phyloP scores from a whole-genome alignment of 2,113 vertebrate species.

The Procavia capensis region DNA sequence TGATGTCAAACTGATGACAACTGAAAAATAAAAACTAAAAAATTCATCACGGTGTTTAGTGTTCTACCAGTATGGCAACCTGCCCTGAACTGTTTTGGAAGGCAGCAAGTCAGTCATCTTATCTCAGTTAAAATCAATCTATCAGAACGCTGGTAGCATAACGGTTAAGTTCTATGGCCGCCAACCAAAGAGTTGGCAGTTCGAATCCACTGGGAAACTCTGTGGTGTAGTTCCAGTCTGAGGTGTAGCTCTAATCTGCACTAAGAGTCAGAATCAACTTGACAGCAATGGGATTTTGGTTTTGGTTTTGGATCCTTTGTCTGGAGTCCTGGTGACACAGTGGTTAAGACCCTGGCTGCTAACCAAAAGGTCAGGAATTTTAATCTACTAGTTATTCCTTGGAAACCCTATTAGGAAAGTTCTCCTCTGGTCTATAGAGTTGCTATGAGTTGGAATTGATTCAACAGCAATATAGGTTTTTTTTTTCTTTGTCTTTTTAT shows the following conservation, averaged over 20 bases:
- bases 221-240: no score
- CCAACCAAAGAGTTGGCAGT: no score
- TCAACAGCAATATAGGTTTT: not conserved
- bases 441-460: not conserved
- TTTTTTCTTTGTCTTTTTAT: not conserved
- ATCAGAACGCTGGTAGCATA: no score
- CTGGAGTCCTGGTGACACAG: no score
- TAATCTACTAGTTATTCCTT: no score
- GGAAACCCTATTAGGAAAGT: no score
- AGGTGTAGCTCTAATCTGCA: no score
- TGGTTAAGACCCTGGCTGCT: no score
- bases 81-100: not conserved
- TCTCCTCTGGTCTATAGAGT: not conserved
- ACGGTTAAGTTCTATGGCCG: no score
- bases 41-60: not conserved
- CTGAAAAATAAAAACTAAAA: no score
- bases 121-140: not conserved
- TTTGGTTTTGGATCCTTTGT: not conserved
- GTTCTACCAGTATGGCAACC: rapidly evolving
- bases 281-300: not conserved
- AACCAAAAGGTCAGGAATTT: not conserved
- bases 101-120: not conserved
- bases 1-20: not conserved
- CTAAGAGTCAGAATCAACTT: not conserved
- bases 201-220: not conserved